Percentiles rank a stretch among this genome's conserved stretches.
phyloP scores from a whole-genome alignment of 2,113 vertebrate species.

The Conger conger region DNA sequence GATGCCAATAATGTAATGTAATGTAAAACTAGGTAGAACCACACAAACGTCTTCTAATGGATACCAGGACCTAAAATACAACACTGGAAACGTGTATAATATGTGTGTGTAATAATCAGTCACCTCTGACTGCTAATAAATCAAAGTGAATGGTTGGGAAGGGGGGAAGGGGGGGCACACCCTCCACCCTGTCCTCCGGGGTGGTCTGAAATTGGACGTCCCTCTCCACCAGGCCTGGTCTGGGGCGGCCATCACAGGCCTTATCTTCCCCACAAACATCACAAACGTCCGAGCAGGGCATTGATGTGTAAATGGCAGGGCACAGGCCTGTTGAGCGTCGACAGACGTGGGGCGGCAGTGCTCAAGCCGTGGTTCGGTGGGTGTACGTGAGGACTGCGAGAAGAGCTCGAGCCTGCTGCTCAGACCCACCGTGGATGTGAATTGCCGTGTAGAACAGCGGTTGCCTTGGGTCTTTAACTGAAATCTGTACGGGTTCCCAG shows the following conservation, averaged over 20 bases:
- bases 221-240: background rate
- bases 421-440: too few species aligned
- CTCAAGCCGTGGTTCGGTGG: too few species aligned
- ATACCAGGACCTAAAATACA: too few species aligned
- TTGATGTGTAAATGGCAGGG: background rate
- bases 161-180: background rate
- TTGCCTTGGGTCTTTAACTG: background rate
- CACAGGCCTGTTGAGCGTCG: background rate
- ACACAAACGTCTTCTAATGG: too few species aligned
- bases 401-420: too few species aligned
- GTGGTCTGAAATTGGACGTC: background rate
- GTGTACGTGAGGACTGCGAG: background rate
- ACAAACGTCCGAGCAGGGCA: too few species aligned
- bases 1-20: too few species aligned
- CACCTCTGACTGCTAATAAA: slow-evolving; percentile 6
- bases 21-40: too few species aligned
- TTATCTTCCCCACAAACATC: background rate
- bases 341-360: background rate
- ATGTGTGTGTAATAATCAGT: background rate
- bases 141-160: slow-evolving; percentile 4
- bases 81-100: too few species aligned
- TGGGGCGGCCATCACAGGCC: background rate
- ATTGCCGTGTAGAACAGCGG: background rate
- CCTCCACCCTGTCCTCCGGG: too few species aligned
- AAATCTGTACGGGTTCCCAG: background rate